Percentiles rank a stretch among this genome's conserved stretches.
phyloP scores from a whole-genome alignment of 2,113 vertebrate genomes.

The Spilogale gracilis region DNA sequence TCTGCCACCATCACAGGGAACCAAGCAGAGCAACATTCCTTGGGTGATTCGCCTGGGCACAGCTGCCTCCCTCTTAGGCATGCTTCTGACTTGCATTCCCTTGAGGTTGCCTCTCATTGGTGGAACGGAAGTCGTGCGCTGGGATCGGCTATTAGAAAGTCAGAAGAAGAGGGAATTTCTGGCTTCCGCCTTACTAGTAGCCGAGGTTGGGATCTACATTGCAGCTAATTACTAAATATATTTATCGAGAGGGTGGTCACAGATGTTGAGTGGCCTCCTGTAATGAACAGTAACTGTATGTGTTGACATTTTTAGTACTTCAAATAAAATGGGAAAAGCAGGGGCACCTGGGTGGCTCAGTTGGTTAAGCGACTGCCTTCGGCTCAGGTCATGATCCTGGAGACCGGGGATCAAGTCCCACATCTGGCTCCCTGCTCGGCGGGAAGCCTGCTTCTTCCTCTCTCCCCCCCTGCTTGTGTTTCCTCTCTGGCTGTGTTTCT shows the following conservation, averaged over 20 bases:
- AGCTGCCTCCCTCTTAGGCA: not conserved
- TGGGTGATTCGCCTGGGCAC: not conserved
- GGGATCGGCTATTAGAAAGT: not conserved
- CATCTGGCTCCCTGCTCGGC: no score
- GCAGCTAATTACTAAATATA: slow-evolving; percentile 12
- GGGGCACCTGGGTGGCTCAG: no score
- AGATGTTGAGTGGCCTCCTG: not conserved
- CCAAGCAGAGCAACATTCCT: not conserved
- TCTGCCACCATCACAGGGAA: not conserved
- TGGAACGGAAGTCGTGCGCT: not conserved
- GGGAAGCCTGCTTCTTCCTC: no score
- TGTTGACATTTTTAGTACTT: slow-evolving; percentile 59
- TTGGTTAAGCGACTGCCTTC: no score
- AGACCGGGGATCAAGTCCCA: no score
- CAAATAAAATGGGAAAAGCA: slow-evolving; percentile 58
- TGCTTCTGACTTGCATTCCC: not conserved
- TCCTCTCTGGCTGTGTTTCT: no score
- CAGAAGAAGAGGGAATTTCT: not conserved
- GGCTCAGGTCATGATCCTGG: no score
- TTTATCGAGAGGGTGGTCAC: not conserved
- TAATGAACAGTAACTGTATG: slow-evolving; percentile 30
- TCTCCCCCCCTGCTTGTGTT: no score
- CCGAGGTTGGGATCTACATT: not conserved
- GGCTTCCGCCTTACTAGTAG: not conserved
- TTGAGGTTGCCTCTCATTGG: not conserved